Percentiles rank a stretch among this genome's conserved stretches.
These are phyloP conservation scores for Drosophila tropicalis DNA, from an alignment of 1,140 invertebrate species.

Conservation along the genomic window DNA sequence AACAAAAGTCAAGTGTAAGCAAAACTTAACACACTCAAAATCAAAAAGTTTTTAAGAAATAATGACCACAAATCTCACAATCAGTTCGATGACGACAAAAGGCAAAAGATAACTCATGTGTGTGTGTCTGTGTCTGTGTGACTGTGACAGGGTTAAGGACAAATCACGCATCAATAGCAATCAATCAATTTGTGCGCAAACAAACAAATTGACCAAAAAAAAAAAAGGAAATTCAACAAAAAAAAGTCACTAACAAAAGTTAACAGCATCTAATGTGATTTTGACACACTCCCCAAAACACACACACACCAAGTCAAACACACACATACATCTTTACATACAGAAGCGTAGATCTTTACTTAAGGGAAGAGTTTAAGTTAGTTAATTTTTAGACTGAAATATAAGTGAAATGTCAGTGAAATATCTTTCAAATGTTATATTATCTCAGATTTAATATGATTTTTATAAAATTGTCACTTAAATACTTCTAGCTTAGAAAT, in stretches of 20 bases:
- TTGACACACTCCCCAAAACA: slow-evolving; percentile 62
- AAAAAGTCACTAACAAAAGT: slow-evolving; percentile 55
- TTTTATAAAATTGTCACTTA: too few relatives aligned
- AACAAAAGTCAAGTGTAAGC: slow-evolving; percentile 61
- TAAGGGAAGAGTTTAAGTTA: too few relatives aligned
- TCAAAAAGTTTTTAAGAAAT: slow-evolving; percentile 34
- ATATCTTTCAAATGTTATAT: too few relatives aligned
- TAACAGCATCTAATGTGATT: slow-evolving; percentile 80
- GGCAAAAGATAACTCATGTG: slow-evolving; percentile 18
- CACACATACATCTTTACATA: not conserved
- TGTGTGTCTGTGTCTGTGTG: slow-evolving; percentile 29
- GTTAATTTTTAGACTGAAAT: too few relatives aligned
- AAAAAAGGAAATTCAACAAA: slow-evolving; percentile 21
- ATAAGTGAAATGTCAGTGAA: too few relatives aligned
- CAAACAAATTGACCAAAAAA: slow-evolving; percentile 59
- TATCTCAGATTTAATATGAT: too few relatives aligned
- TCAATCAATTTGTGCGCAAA: slow-evolving; percentile 75
- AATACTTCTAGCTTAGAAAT: too few relatives aligned
- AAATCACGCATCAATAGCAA: slow-evolving; percentile 78
- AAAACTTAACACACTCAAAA: slow-evolving; percentile 58
- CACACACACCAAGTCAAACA: not conserved
- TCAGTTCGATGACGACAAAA: slow-evolving; percentile 7
- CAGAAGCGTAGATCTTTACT: not conserved
- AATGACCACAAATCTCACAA: slow-evolving; percentile 48
- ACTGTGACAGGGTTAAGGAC: slow-evolving; percentile 66